Evolutionary conservation across 2,888 invertebrate species (phyloP).

Genomic region (Gortyna flavago): DNA sequence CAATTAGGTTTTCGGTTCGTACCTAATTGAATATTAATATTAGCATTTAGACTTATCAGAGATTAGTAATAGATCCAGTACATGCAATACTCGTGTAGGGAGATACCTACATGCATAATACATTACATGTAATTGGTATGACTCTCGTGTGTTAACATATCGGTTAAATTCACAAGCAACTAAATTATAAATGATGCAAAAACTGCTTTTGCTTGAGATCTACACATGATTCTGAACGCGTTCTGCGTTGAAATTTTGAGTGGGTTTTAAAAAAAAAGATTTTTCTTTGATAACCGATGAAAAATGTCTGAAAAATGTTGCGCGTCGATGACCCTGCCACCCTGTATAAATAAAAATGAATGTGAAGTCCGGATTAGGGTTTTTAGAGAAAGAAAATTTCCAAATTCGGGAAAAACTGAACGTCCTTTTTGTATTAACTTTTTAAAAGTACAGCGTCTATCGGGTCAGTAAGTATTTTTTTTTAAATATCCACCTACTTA

Average conservation of each 20-base stretch:
- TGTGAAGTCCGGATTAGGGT: too few species aligned
- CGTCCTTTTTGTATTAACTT: background rate
- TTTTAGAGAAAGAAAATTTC: too few species aligned
- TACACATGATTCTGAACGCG: too few species aligned
- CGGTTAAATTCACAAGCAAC: background rate
- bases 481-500: background rate
- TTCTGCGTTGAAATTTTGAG: too few species aligned
- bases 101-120: slow-evolving; percentile 10
- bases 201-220: background rate
- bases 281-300: too few species aligned
- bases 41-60: slow-evolving; percentile 50
- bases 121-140: background rate
- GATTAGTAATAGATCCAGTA: slow-evolving; percentile 46
- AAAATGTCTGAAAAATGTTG: too few species aligned
- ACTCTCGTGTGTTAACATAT: slow-evolving; percentile 7
- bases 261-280: too few species aligned
- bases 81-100: slow-evolving; percentile 17
- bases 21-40: slow-evolving; percentile 60
- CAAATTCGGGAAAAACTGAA: background rate
- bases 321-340: too few species aligned
- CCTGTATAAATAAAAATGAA: too few species aligned
- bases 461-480: background rate
- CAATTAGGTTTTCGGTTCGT: slow-evolving; percentile 46
- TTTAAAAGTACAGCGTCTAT: background rate
- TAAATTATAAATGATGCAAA: background rate